Evolutionary conservation across 1,140 invertebrate species (phyloP).

Genomic region (Eueides isabella): DNA sequence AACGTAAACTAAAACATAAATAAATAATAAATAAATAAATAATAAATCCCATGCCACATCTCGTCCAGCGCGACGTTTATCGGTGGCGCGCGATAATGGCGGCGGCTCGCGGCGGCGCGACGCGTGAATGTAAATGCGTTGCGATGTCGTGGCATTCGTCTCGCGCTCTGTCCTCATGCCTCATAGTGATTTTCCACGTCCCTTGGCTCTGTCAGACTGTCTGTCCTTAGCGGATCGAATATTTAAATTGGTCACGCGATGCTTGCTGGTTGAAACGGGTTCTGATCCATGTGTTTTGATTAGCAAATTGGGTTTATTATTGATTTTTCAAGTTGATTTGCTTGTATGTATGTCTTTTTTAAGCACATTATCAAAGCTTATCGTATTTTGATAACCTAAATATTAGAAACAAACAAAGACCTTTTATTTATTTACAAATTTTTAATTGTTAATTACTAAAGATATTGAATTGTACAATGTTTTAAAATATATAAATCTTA

Average conservation of each 20-base stretch:
- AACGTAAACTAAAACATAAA: too few relatives aligned
- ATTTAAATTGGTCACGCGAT: slow-evolving; percentile 32
- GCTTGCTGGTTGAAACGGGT: background rate
- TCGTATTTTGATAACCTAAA: too few relatives aligned
- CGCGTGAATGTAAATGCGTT: slow-evolving; percentile 42
- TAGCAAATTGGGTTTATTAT: background rate
- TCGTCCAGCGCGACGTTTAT: background rate
- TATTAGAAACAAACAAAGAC: too few relatives aligned
- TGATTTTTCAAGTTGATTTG: background rate
- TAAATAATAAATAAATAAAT: too few relatives aligned
- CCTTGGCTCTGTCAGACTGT: slow-evolving; percentile 17
- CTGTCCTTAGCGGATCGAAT: slow-evolving; percentile 24
- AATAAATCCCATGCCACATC: slow-evolving; percentile 12
- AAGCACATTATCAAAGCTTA: too few relatives aligned
- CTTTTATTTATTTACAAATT: too few relatives aligned
- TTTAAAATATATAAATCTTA: too few relatives aligned
- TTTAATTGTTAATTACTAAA: too few relatives aligned
- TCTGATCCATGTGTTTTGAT: background rate
- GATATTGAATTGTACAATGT: too few relatives aligned
- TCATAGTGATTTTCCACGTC: slow-evolving; percentile 39
- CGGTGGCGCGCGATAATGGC: slow-evolving; percentile 28
- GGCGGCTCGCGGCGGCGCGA: slow-evolving; percentile 32
- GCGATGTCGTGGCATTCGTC: slow-evolving; percentile 24
- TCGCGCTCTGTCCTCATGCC: slow-evolving; percentile 31
- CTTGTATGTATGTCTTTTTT: background rate